These are phyloP conservation scores for Puntigrus tetrazona DNA, from an alignment of 2,113 vertebrate species.

Conservation along the genomic window DNA sequence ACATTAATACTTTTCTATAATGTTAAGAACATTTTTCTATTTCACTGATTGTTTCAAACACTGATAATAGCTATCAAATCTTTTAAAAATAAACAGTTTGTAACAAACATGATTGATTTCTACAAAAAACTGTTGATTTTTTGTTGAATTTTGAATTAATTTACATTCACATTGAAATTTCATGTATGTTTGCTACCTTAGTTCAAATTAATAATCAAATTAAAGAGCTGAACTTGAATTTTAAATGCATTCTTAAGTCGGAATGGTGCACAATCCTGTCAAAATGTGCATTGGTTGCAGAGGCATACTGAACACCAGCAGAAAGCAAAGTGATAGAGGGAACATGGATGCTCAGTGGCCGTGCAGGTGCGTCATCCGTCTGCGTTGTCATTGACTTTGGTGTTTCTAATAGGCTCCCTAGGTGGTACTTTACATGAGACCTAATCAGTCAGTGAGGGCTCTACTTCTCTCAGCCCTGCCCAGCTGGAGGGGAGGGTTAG, in stretches of 20 bases:
- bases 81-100: neutral
- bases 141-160: too few species aligned
- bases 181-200: neutral
- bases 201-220: neutral
- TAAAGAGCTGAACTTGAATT: neutral
- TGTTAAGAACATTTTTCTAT: too few species aligned
- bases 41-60: neutral
- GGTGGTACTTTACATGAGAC: constrained; percentile 84
- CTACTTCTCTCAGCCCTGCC: constrained; percentile 67
- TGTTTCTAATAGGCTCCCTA: constrained; percentile 83
- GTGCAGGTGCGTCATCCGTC: constrained; percentile 68
- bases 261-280: neutral
- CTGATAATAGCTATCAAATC: neutral
- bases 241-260: neutral
- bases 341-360: constrained; percentile 36
- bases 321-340: constrained; percentile 33
- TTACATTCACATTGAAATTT: neutral
- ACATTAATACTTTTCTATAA: too few species aligned
- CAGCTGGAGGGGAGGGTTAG: constrained; percentile 57
- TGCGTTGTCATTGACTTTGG: constrained; percentile 74
- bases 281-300: constrained; percentile 10
- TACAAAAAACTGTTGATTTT: too few species aligned
- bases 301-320: constrained; percentile 10
- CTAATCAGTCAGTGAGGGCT: constrained; percentile 86
- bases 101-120: neutral